Percentiles rank a stretch among this genome's conserved stretches.
Conservation (phyloP, 2,797 vertebrate species). For the Enteromius thamalakanensis region DNA sequence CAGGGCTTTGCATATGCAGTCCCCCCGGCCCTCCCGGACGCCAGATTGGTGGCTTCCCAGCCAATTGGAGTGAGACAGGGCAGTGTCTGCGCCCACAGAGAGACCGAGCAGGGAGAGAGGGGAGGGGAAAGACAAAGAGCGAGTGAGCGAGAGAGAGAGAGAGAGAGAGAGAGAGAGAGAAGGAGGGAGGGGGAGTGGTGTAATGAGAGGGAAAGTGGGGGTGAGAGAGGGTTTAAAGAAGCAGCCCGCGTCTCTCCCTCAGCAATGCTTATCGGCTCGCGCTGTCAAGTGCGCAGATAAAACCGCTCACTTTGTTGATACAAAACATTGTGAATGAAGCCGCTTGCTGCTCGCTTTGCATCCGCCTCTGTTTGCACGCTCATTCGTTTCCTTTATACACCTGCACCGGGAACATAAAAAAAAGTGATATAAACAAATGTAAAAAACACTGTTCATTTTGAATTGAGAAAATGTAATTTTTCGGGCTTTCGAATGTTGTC, state of each 20-base stretch:
- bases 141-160: slow-evolving; percentile 56
- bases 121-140: slow-evolving; percentile 71
- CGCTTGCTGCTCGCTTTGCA: slow-evolving; percentile 37
- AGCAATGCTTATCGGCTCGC: slow-evolving; percentile 63
- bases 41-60: slow-evolving; percentile 84
- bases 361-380: slow-evolving; percentile 24
- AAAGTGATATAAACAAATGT: slow-evolving; percentile 20
- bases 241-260: slow-evolving; percentile 63
- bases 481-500: not conserved
- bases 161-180: slow-evolving; percentile 49
- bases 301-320: slow-evolving; percentile 64
- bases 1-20: slow-evolving; percentile 91
- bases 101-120: slow-evolving; percentile 59
- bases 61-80: slow-evolving; percentile 81
- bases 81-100: slow-evolving; percentile 73
- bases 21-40: slow-evolving; percentile 80
- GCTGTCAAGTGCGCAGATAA: slow-evolving; percentile 63
- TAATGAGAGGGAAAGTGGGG: slow-evolving; percentile 61
- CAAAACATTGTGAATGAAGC: slow-evolving; percentile 64
- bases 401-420: not conserved
- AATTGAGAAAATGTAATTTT: not conserved
- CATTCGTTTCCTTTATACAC: slow-evolving; percentile 32
- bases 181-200: slow-evolving; percentile 52
- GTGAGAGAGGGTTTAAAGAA: slow-evolving; percentile 77
- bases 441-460: not conserved